Percentiles rank a stretch among this genome's conserved stretches.
Evolutionary conservation across 2,113 vertebrate genomes (phyloP).

Genomic region (Nanorana parkeri): DNA sequence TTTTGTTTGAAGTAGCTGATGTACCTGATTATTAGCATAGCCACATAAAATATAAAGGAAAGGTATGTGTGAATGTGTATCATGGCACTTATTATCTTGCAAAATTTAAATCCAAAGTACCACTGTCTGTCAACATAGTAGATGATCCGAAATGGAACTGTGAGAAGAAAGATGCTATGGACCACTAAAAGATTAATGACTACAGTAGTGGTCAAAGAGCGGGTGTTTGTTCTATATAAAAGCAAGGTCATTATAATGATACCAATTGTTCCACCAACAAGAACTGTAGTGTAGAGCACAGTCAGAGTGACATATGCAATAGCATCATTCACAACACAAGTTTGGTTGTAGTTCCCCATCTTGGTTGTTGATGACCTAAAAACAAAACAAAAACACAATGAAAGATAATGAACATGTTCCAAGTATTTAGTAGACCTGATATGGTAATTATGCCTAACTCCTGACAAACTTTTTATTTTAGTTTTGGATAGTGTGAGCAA

Average conservation of each 20-base stretch:
- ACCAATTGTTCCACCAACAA: conserved; percentile 77
- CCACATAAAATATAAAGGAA: conserved; percentile 84
- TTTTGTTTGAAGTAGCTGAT: conserved; percentile 77
- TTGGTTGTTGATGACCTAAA: no score
- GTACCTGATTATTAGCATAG: conserved; percentile 81
- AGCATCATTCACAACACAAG: background rate
- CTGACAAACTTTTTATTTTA: no score
- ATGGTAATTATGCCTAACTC: no score
- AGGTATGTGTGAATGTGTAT: conserved; percentile 92
- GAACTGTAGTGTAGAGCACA: conserved; percentile 71
- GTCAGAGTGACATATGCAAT: conserved; percentile 61
- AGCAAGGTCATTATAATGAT: conserved; percentile 72
- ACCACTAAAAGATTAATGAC: conserved; percentile 85
- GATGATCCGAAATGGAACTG: conserved; percentile 86
- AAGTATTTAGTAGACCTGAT: no score
- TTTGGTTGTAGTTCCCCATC: background rate
- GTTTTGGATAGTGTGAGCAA: no score
- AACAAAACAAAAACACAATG: no score
- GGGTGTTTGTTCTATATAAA: conserved; percentile 78
- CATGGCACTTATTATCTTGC: conserved; percentile 85
- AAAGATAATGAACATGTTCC: no score
- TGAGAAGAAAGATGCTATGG: conserved; percentile 85
- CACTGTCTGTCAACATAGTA: conserved; percentile 73
- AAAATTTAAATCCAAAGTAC: conserved; percentile 65
- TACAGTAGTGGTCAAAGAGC: conserved; percentile 81